Base-by-base conservation (phyloP, 2,797 vertebrate species). In the Pipistrellus nathusii region DNA sequence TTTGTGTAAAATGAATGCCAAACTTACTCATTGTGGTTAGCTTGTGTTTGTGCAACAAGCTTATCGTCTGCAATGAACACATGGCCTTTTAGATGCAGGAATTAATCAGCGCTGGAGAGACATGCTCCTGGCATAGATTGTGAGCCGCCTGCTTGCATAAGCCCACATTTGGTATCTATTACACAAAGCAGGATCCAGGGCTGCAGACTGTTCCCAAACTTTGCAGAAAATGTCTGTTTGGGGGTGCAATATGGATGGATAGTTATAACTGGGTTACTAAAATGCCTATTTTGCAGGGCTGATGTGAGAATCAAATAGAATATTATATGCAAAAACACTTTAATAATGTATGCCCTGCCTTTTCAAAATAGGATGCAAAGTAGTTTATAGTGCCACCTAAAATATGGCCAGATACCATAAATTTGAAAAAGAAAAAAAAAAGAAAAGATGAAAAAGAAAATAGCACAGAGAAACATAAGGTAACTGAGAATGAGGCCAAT, bases 21-120 rank as follows among this genome's bases (percentile, higher is more conserved):
- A 72, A 91, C 89, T 94, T 94, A 59, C 57, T 88, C 94, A 78
- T 55, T 90, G 76, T 95, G 95, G 92, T 80, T 72, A 81, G 92
- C 90, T 90, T 90, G 71, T 97, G 95, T 97, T 97, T 97, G 95
- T 92, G 95, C 95, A 97, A 96, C 95, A 97, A 96, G 91, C 95
- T 96, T 96, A 96, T 96, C 96, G 88, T 93, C 93, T 91, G 90
- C 89, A 90, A 76, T 30, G 95, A 97, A 95, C 96, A 97, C 96
- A 96, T 95, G 95, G 95, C 96, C 96, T 94, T 94, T 96, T 83
- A 93, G 96, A 96, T 93, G 94, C 30, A 93, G 91, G 85, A 95
- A 96, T 96, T 96, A 96, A 94, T 97, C 96, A 96, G 90, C 53
- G 71, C 93, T 94, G 93, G 91, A 96, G 85, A 97, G 93, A 94